These are phyloP conservation scores for Benitochromis conjunctus DNA, from an alignment of 2,113 vertebrate species.

Conservation along the genomic window DNA sequence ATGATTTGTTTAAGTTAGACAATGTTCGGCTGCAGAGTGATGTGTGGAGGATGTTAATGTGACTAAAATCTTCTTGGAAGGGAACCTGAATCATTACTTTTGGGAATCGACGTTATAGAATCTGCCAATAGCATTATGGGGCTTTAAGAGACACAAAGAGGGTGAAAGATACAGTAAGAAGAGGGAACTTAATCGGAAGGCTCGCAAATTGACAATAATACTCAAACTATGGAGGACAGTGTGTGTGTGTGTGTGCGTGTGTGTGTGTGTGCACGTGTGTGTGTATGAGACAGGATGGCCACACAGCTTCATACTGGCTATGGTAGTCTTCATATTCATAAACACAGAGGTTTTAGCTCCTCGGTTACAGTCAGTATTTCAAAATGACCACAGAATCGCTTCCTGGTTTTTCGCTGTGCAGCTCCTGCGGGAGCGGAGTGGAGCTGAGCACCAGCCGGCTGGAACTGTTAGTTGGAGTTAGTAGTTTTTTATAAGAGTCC, in stretches of 20 bases:
- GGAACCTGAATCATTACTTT: slow-evolving; percentile 55
- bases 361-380: slow-evolving; percentile 46
- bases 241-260: slow-evolving; percentile 27
- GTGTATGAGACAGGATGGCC: slow-evolving; percentile 40
- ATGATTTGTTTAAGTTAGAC: slow-evolving; percentile 48
- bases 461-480: slow-evolving; percentile 69
- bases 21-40: slow-evolving; percentile 50
- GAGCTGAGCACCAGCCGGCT: slow-evolving; percentile 57
- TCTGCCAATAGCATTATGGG: slow-evolving; percentile 43
- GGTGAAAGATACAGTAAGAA: slow-evolving; percentile 52
- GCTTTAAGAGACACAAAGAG: slow-evolving; percentile 55
- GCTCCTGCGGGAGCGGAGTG: slow-evolving; percentile 19
- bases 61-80: slow-evolving; percentile 21
- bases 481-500: slow-evolving; percentile 60
- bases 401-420: slow-evolving; percentile 22
- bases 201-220: slow-evolving; percentile 64
- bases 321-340: slow-evolving; percentile 56
- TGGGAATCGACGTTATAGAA: slow-evolving; percentile 23
- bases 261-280: slow-evolving; percentile 18
- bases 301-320: slow-evolving; percentile 63
- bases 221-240: slow-evolving; percentile 57
- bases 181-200: slow-evolving; percentile 57
- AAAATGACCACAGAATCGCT: slow-evolving; percentile 50
- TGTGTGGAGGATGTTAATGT: slow-evolving; percentile 30
- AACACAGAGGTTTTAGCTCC: slow-evolving; percentile 45